phyloP scores from a whole-genome alignment of 30 jellyfish, hydroid and myxozoan species.

The Aurelia aurita complex sp. Pacific region DNA sequence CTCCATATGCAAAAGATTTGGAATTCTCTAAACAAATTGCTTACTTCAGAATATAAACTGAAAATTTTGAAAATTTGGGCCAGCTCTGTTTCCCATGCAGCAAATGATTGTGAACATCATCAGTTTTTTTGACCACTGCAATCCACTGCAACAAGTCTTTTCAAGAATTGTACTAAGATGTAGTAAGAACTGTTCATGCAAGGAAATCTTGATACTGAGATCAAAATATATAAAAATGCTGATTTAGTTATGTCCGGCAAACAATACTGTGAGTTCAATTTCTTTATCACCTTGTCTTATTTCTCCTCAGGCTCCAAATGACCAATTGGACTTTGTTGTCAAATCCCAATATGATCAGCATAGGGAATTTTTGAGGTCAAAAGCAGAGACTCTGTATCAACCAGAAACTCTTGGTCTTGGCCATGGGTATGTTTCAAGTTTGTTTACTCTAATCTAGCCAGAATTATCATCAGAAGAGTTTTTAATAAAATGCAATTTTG shows the following conservation, averaged over 20 bases:
- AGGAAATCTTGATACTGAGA: too few species aligned
- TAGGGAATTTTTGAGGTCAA: constrained; percentile 76
- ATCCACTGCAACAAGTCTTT: too few species aligned
- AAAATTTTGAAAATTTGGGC: neutral
- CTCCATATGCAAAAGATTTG: neutral
- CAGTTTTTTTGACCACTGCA: too few species aligned
- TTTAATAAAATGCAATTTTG: too few species aligned
- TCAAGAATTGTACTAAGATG: too few species aligned
- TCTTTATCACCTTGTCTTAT: neutral
- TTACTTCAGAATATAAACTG: neutral
- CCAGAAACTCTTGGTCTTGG: constrained; percentile 92
- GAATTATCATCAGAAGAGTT: too few species aligned
- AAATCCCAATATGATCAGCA: constrained; percentile 92
- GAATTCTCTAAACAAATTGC: neutral
- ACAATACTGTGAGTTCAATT: neutral
- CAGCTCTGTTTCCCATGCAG: too few species aligned
- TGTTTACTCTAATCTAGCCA: too few species aligned
- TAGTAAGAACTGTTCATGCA: too few species aligned
- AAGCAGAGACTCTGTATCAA: constrained; percentile 87
- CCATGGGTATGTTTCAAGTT: constrained; percentile 67
- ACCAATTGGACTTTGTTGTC: constrained; percentile 81
- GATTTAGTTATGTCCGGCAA: neutral
- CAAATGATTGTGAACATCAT: neutral
- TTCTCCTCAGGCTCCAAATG: constrained; percentile 85
- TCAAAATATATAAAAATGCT: too few species aligned